Percentiles rank a stretch among this genome's conserved stretches.
Conservation (phyloP, 2,888 invertebrate genomes). For the Oconnorella tubifera region DNA sequence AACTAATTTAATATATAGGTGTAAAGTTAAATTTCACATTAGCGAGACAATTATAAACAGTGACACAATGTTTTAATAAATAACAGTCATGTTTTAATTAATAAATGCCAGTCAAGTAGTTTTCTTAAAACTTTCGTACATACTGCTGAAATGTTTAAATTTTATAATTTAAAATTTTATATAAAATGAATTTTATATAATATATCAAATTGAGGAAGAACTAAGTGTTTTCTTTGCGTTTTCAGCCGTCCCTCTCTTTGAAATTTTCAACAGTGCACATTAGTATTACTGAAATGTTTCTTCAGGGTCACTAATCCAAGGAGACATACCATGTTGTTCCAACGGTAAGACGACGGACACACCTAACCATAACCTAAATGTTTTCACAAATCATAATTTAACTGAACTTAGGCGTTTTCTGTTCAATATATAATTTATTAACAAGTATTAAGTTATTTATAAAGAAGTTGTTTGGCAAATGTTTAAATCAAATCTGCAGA, state of each 20-base stretch:
- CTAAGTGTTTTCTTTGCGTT: background rate
- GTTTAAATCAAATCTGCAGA: too few species aligned
- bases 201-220: background rate
- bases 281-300: background rate
- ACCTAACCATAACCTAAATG: too few species aligned
- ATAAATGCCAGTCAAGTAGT: too few species aligned
- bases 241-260: background rate
- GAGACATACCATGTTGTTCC: background rate
- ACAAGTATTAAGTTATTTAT: too few species aligned
- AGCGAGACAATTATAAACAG: conserved; percentile 1
- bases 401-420: too few species aligned
- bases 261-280: conserved; percentile 1
- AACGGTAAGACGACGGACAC: background rate
- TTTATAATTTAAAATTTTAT: too few species aligned
- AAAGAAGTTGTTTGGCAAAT: too few species aligned
- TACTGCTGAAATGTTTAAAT: background rate
- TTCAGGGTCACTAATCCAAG: background rate
- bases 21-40: background rate
- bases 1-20: background rate
- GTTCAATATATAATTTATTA: too few species aligned
- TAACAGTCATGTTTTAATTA: background rate
- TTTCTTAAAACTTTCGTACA: conserved; percentile 1
- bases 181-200: too few species aligned
- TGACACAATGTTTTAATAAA: conserved; percentile 1
- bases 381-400: too few species aligned